Evolutionary conservation across 1,140 invertebrate species (phyloP).

Genomic region (Lepidurus apus): DNA sequence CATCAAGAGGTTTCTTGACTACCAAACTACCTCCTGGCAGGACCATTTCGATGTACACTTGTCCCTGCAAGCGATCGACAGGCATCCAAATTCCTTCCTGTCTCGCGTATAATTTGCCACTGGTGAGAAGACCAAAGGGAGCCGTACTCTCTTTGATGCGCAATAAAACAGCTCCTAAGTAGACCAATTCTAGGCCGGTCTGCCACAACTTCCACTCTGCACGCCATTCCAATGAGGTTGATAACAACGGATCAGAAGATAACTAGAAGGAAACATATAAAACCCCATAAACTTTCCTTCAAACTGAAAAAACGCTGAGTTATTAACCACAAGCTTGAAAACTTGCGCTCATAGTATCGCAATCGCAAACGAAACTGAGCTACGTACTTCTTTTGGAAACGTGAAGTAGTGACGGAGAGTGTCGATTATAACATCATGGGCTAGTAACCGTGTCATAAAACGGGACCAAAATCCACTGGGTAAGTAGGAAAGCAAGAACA

Average conservation of each 20-base stretch:
- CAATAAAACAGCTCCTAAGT: conserved; percentile 72
- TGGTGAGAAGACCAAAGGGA: conserved; percentile 44
- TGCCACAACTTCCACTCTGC: conserved; percentile 95
- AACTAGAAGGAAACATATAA: not conserved
- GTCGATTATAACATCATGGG: conserved; percentile 78
- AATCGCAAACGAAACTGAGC: too few relatives aligned
- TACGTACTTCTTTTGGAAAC: conserved; percentile 54
- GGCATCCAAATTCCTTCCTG: conserved; percentile 6
- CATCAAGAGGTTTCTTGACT: conserved; percentile 34
- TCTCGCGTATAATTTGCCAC: not conserved
- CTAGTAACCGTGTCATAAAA: conserved; percentile 82
- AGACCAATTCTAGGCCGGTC: conserved; percentile 80
- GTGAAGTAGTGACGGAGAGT: conserved; percentile 67
- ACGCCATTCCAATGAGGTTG: conserved; percentile 54
- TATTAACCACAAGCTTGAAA: too few relatives aligned
- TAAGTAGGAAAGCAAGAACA: conserved; percentile 90
- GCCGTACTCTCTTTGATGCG: conserved; percentile 75
- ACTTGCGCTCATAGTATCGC: too few relatives aligned
- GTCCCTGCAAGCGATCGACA: not conserved
- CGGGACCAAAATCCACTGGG: conserved; percentile 97
- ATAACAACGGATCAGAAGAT: not conserved
- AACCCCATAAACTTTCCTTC: not conserved
- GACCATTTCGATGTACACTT: conserved; percentile 37
- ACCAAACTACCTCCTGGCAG: conserved; percentile 48
- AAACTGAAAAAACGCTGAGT: not conserved